Conservation (phyloP, 2,113 vertebrate genomes). For the Petrocephalus zakoni region DNA sequence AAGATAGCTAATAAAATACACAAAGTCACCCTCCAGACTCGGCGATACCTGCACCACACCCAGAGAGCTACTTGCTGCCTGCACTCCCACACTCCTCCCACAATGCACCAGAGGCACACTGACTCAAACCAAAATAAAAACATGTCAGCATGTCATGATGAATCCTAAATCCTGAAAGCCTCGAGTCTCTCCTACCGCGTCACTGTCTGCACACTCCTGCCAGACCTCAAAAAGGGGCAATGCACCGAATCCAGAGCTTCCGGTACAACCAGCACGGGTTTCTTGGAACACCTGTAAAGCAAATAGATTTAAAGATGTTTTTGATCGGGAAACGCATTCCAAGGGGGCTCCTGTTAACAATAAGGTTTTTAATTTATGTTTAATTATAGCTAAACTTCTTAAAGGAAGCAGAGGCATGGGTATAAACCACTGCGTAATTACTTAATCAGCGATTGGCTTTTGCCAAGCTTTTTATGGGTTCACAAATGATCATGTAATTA, state of each 20-base stretch:
- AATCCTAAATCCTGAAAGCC: neutral
- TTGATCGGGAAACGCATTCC: neutral
- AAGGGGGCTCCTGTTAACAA: neutral
- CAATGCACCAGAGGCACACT: neutral
- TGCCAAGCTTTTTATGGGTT: conserved; percentile 3
- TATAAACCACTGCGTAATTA: conserved; percentile 15
- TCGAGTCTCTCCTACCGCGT: conserved; percentile 22
- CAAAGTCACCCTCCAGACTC: neutral
- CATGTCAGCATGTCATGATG: neutral
- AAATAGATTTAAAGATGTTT: conserved; percentile 3
- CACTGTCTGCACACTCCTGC: conserved; percentile 27
- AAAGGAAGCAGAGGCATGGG: neutral
- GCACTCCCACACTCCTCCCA: neutral
- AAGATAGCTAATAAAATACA: neutral
- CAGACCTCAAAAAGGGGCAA: neutral
- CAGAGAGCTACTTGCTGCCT: neutral
- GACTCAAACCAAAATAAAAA: neutral
- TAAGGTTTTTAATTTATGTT: conserved; percentile 4
- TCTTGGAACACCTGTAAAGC: conserved; percentile 6
- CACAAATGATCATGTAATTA: conserved; percentile 20
- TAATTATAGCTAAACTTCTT: conserved; percentile 7
- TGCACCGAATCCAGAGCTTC: neutral
- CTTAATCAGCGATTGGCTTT: neutral
- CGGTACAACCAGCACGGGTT: neutral
- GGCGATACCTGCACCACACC: neutral